A percentile compares a stretch with the other conserved stretches of the same genome.
phyloP scores from a whole-genome alignment of 2,888 invertebrate genomes.

The Matsumyia berberina region DNA sequence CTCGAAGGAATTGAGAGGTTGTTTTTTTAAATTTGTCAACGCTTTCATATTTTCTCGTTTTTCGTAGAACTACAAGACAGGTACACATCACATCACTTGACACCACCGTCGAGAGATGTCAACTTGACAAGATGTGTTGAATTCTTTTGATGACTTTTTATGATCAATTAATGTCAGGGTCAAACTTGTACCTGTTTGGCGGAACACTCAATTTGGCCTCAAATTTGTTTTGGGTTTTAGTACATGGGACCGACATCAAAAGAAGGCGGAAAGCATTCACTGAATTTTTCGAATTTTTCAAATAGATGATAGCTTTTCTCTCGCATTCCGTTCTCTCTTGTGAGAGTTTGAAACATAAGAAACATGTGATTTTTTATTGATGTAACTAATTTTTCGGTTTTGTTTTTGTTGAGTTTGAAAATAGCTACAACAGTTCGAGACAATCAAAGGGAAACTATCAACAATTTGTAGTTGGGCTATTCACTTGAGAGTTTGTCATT shows the following conservation, averaged over 20 bases:
- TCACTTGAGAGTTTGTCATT: conserved; percentile 59
- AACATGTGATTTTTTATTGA: conserved; percentile 29
- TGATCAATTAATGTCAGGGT: conserved; percentile 40
- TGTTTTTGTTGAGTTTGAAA: neutral
- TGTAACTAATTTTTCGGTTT: conserved; percentile 3
- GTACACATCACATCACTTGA: neutral
- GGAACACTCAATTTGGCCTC: conserved; percentile 51
- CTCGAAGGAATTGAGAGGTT: conserved; percentile 85
- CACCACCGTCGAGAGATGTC: neutral
- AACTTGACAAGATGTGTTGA: conserved; percentile 2
- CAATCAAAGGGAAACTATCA: conserved; percentile 25
- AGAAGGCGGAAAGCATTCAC: conserved; percentile 65
- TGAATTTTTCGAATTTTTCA: conserved; percentile 35
- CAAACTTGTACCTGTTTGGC: conserved; percentile 47
- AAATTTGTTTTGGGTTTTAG: conserved; percentile 1
- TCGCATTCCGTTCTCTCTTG: neutral
- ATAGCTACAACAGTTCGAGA: conserved; percentile 22
- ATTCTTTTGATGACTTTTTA: conserved; percentile 28
- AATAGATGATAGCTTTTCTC: conserved; percentile 30
- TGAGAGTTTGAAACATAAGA: neutral
- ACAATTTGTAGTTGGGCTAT: conserved; percentile 46
- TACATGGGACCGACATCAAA: conserved; percentile 66
- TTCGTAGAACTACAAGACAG: neutral
- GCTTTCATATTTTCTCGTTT: conserved; percentile 12
- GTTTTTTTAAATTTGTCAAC: conserved; percentile 7